phyloP scores from a whole-genome alignment of 2,797 vertebrate species.

The Pitangus sulphuratus region DNA sequence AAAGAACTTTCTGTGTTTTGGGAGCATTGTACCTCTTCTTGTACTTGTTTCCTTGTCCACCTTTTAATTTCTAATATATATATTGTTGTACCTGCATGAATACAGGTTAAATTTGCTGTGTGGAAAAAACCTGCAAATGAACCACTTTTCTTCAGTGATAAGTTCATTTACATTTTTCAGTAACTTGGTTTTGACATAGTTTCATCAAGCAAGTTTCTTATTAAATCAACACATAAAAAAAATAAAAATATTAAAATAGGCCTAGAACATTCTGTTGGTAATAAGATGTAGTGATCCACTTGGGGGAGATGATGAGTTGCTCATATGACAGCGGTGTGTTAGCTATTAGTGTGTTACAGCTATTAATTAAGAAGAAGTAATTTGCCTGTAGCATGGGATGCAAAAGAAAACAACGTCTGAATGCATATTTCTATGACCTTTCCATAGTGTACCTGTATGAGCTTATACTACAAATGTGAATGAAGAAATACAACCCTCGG shows the following conservation, averaged over 20 bases:
- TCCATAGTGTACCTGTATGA: neutral
- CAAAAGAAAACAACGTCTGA: neutral
- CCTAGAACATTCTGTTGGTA: neutral
- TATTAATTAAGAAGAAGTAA: neutral
- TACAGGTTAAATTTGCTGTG: neutral
- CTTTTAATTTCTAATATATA: neutral
- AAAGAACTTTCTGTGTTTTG: neutral
- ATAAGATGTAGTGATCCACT: neutral
- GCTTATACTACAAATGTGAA: neutral
- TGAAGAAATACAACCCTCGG: neutral
- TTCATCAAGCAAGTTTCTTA: neutral
- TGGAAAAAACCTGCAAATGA: neutral
- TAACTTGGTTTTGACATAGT: neutral
- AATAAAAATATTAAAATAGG: neutral
- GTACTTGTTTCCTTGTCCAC: neutral
- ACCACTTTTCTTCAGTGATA: neutral
- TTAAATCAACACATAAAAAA: neutral
- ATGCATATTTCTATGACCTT: neutral
- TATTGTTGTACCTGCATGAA: neutral
- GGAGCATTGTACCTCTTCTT: neutral
- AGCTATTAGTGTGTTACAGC: neutral
- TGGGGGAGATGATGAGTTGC: slow-evolving; percentile 12
- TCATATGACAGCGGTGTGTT: neutral
- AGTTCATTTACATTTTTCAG: accelerated
- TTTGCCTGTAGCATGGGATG: neutral